Percentiles rank a stretch among this genome's conserved stretches.
Conservation (phyloP, 2,888 invertebrate genomes). For the Dioctria linearis region DNA sequence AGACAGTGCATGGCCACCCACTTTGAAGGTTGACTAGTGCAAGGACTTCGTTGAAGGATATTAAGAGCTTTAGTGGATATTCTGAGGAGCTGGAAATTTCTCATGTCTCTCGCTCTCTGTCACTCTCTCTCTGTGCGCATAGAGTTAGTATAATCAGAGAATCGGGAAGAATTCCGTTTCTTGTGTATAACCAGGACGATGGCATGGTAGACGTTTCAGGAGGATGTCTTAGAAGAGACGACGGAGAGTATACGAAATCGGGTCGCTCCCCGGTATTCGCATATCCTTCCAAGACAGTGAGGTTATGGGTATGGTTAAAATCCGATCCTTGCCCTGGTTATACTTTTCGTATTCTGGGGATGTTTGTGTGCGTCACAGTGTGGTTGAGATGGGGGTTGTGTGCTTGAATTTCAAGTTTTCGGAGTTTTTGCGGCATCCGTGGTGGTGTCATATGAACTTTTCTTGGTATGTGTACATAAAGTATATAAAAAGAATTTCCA, state of each 20-base stretch:
- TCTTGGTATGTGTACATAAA: conserved; percentile 56
- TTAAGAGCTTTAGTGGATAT: conserved; percentile 43
- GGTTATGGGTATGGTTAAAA: conserved; percentile 52
- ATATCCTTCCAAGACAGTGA: conserved; percentile 55
- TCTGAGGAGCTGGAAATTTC: conserved; percentile 6
- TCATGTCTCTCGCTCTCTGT: too few species aligned
- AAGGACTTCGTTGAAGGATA: conserved; percentile 19
- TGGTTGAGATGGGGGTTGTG: conserved; percentile 13
- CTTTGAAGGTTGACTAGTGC: conserved; percentile 32
- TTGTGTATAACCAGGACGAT: not conserved
- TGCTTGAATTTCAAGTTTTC: conserved; percentile 54
- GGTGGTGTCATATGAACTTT: conserved; percentile 58
- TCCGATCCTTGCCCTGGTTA: conserved; percentile 56
- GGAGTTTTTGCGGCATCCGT: conserved; percentile 59
- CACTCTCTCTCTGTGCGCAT: conserved; percentile 47
- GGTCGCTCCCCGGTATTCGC: conserved; percentile 27
- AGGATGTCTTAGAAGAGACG: conserved; percentile 37
- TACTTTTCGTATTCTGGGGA: conserved; percentile 39
- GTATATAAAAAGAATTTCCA: conserved; percentile 54
- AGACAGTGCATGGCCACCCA: conserved; percentile 25
- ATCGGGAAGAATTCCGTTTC: conserved; percentile 15
- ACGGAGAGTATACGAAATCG: conserved; percentile 45
- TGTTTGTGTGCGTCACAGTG: conserved; percentile 36
- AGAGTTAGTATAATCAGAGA: conserved; percentile 11
- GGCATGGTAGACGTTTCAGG: conserved; percentile 25